Conservation (phyloP, 2,797 vertebrate species). For the Muscicapa striata region DNA sequence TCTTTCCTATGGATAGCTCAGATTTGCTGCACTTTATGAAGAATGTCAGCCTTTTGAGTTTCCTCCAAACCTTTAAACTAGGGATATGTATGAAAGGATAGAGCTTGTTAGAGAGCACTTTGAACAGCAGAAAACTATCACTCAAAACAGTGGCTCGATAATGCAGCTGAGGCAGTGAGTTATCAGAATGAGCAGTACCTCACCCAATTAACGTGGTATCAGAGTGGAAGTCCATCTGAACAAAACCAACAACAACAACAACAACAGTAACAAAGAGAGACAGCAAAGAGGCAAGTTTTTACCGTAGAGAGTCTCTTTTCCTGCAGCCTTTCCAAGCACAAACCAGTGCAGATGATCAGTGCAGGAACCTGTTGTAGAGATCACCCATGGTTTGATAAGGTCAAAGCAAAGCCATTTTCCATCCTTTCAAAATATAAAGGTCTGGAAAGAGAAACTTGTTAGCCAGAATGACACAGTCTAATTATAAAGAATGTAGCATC, state of each 20-base stretch:
- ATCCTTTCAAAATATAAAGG: slow-evolving; percentile 26
- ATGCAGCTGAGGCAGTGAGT: neutral
- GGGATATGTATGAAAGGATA: neutral
- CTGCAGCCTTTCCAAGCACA: neutral
- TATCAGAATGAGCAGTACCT: neutral
- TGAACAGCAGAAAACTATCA: neutral
- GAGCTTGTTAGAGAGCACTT: neutral
- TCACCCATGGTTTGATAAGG: slow-evolving; percentile 34
- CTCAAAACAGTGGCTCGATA: slow-evolving; percentile 1
- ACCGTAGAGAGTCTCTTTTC: neutral
- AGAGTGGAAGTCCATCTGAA: neutral
- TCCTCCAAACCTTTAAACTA: neutral
- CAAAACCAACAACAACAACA: neutral
- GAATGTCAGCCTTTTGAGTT: neutral
- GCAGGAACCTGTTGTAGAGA: slow-evolving; percentile 5
- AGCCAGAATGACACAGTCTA: neutral
- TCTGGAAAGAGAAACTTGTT: neutral
- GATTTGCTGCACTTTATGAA: neutral
- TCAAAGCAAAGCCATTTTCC: slow-evolving; percentile 14
- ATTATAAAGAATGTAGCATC: neutral
- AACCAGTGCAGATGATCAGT: neutral
- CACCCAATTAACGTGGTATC: slow-evolving; percentile 1
- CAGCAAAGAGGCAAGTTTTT: neutral
- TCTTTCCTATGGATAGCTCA: neutral
- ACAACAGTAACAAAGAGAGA: neutral